Conservation (phyloP, 1,140 invertebrate genomes). For the Pogonomyrmex barbatus region DNA sequence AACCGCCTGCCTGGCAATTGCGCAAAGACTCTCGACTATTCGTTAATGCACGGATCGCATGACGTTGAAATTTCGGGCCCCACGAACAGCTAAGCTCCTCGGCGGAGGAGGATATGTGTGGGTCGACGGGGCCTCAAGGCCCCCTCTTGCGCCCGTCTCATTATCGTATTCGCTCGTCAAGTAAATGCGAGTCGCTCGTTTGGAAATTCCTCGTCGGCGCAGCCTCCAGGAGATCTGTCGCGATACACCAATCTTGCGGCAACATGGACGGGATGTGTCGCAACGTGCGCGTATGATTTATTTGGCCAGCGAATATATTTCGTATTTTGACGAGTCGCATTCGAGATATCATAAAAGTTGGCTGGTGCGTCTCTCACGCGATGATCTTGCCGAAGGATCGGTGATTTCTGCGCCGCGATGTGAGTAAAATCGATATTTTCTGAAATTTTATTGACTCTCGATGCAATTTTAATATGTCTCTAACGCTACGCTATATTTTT, state of each 20-base stretch:
- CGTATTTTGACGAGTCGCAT: conserved; percentile 24
- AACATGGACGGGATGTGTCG: conserved; percentile 9
- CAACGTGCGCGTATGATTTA: conserved; percentile 37
- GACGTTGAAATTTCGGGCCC: conserved; percentile 73
- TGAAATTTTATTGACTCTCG: neutral
- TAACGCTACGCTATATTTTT: neutral
- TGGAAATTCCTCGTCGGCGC: conserved; percentile 51
- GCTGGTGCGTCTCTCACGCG: neutral
- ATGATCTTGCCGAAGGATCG: neutral
- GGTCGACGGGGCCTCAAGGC: conserved; percentile 52
- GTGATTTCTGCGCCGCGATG: neutral
- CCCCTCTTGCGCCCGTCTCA: conserved; percentile 51
- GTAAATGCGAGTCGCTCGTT: conserved; percentile 62
- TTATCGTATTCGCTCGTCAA: conserved; percentile 66
- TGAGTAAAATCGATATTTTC: no score
- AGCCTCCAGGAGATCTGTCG: conserved; percentile 38
- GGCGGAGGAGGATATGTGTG: conserved; percentile 17
- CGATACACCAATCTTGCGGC: conserved; percentile 7
- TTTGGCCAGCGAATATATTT: neutral
- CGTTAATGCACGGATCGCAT: conserved; percentile 82
- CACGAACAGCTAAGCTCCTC: neutral
- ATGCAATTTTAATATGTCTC: neutral
- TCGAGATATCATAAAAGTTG: neutral
- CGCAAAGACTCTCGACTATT: conserved; percentile 63
- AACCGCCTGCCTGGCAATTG: conserved; percentile 57